phyloP scores from a whole-genome alignment of 2,113 vertebrate species.

The Dasypus novemcinctus region DNA sequence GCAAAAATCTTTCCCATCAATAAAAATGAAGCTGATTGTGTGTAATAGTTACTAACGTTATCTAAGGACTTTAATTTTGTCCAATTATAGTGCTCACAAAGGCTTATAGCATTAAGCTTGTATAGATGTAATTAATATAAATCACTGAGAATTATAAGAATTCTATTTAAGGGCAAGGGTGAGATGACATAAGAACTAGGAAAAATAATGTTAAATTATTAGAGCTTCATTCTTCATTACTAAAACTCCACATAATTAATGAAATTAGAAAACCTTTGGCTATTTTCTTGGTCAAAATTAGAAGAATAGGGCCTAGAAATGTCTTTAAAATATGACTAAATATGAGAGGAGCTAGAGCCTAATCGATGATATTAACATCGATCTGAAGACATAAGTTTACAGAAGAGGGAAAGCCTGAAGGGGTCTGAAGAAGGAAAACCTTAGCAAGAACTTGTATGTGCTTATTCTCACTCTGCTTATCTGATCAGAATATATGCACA shows the following conservation, averaged over 20 bases:
- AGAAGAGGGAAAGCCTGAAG: background rate
- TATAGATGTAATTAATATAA: background rate
- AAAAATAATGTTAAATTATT: background rate
- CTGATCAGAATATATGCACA: background rate
- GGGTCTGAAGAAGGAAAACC: background rate
- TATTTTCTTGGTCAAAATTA: slow-evolving; percentile 1
- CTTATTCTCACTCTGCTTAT: background rate
- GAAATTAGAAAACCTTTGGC: background rate
- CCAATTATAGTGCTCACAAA: background rate
- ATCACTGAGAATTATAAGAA: background rate
- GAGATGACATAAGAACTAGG: background rate
- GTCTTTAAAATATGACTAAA: background rate
- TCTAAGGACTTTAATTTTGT: background rate
- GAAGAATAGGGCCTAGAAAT: background rate
- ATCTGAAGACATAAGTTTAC: background rate
- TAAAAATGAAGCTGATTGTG: background rate
- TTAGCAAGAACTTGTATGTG: background rate
- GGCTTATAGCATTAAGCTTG: background rate
- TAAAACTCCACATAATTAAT: background rate
- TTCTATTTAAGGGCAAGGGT: background rate
- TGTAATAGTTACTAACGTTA: background rate
- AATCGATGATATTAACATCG: background rate
- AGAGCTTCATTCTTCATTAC: background rate
- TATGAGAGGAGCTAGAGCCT: background rate
- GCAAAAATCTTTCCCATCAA: background rate